A percentile compares a stretch with the other conserved stretches of the same genome.
These are phyloP conservation scores for Phymatocera aterrima DNA, from an alignment of 2,888 invertebrate genomes.

Conservation along the genomic window DNA sequence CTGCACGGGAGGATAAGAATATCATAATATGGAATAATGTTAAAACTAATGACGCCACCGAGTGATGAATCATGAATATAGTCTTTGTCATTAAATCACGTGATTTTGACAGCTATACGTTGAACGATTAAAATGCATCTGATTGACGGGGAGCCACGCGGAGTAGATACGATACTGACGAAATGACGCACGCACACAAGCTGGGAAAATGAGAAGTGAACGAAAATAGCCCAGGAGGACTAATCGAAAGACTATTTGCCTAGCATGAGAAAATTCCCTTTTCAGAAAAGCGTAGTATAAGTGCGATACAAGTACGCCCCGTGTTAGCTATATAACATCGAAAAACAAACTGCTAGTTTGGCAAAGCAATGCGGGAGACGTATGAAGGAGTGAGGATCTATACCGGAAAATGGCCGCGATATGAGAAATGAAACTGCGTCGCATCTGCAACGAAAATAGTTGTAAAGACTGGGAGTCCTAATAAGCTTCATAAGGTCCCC, in stretches of 20 bases:
- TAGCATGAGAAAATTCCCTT: conserved; percentile 33
- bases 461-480: conserved; percentile 41
- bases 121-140: neutral
- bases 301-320: conserved; percentile 37
- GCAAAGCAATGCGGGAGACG: conserved; percentile 7
- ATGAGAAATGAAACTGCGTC: conserved; percentile 44
- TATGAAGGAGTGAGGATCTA: conserved; percentile 22
- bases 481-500: conserved; percentile 45
- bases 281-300: conserved; percentile 11
- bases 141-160: neutral
- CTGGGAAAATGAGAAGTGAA: conserved; percentile 2
- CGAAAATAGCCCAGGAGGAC: conserved; percentile 42
- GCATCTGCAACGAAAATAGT: conserved; percentile 42
- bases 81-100: neutral
- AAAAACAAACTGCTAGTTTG: conserved; percentile 7
- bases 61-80: neutral
- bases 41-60: neutral
- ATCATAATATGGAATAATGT: neutral
- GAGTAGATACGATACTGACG: conserved; percentile 37
- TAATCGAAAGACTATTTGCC: conserved; percentile 43
- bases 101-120: conserved; percentile 15
- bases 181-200: conserved; percentile 40
- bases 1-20: neutral
- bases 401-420: conserved; percentile 46
- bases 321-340: neutral